Base-by-base conservation (phyloP, 1,140 invertebrate genomes). In the Heliconius nattereri region DNA sequence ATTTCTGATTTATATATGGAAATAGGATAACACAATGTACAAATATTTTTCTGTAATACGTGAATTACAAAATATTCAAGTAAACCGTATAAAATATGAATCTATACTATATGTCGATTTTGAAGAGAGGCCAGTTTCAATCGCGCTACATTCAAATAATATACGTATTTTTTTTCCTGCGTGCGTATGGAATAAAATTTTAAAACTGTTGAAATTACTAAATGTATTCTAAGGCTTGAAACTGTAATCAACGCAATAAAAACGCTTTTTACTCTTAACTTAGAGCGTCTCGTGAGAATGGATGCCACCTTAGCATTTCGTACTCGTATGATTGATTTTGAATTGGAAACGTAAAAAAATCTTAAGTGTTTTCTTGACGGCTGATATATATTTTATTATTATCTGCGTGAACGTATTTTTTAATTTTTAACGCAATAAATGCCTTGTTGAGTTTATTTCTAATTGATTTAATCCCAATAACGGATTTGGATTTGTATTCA, bases 291-390 rank as follows among this genome's bases (percentile, higher is more conserved):
- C 1, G 66, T 77, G 66, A 75, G 80, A 81, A 80, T 45, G 52
- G 73, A 70, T 40, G 60, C 60, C 60, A 66, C 60, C 20, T 75
- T 37, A 81, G 75, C 77, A 81, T 84, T 83, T 83, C 72, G 72
- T 78, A 78, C 79, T 71, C 52, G 72, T 83, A 72, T 90, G 88
- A 91, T 91, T 91, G 88, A 91, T 91, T 87, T 89, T 84, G 79
- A 81, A 86, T 85, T 87, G 84, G 84, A 86, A 90, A 86, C 85
- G 83, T 52, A 52, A 52, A 52, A 52, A 90, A 91, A 90, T 79
- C 78, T 81, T 87, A 87, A 87, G 84, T 87, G 87, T 86, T 86
- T 84, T 89, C 19, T 85, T 86, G 87, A 88, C 85, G 75, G 85
- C 79, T 73, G 74, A 84, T 85, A 87, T 87, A 66, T 66, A 66